Evolutionary conservation across 2,113 vertebrate genomes (phyloP).

Genomic region (Indicator maculatus): DNA sequence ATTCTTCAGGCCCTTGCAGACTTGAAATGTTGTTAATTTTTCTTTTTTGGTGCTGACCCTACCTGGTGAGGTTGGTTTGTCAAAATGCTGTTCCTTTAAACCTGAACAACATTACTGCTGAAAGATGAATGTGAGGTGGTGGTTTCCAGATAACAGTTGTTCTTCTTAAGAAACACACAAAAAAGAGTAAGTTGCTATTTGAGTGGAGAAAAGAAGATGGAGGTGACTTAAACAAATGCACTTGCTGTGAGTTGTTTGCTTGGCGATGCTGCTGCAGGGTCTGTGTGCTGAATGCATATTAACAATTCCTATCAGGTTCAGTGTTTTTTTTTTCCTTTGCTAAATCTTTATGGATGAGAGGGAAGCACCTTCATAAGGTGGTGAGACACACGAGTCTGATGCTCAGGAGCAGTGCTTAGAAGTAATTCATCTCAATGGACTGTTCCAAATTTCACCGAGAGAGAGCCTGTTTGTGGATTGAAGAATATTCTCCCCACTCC

Average conservation of each 20-base stretch:
- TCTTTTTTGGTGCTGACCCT: not conserved
- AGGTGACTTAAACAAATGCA: not conserved
- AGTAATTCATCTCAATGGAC: not conserved
- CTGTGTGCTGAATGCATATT: not conserved
- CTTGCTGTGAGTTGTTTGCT: not conserved
- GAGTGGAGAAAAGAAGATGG: not conserved
- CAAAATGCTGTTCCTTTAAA: not conserved
- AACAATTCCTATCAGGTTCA: not conserved
- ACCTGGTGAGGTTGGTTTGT: not conserved
- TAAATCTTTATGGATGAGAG: not conserved
- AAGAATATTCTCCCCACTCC: not conserved
- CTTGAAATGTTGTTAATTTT: not conserved
- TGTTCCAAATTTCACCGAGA: not conserved
- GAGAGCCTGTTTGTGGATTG: not conserved
- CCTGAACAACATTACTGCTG: not conserved
- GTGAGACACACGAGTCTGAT: not conserved
- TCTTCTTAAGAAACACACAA: not conserved
- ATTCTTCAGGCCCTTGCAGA: not conserved
- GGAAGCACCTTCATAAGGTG: not conserved
- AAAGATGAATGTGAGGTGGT: not conserved
- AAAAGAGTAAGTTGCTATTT: not conserved
- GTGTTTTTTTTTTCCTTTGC: not conserved
- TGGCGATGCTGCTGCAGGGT: not conserved
- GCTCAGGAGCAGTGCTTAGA: not conserved
- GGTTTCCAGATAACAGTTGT: not conserved